Evolutionary conservation across 2,888 invertebrate species (phyloP).

Genomic region (Chymomyza fuscimana): DNA sequence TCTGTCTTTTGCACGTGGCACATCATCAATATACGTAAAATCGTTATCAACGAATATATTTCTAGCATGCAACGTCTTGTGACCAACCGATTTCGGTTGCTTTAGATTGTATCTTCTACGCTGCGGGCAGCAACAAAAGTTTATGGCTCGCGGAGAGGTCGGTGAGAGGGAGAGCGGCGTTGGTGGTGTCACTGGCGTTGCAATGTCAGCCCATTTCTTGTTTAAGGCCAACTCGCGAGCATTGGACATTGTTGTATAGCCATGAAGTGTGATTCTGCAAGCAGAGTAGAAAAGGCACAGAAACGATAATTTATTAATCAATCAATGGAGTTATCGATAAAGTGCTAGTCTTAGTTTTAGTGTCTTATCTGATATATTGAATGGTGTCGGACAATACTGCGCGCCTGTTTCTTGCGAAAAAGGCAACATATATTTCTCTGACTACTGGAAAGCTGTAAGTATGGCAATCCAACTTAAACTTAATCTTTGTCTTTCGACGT

Average conservation of each 20-base stretch:
- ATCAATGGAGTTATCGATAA: neutral
- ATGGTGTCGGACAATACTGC: too few species aligned
- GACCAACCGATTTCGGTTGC: slow-evolving; percentile 59
- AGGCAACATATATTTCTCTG: too few species aligned
- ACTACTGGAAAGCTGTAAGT: too few species aligned
- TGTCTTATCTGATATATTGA: too few species aligned
- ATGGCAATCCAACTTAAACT: too few species aligned
- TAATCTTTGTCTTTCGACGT: too few species aligned
- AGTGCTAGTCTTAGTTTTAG: neutral
- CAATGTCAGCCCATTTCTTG: slow-evolving; percentile 77
- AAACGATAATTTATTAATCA: slow-evolving; percentile 25
- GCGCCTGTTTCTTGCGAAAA: too few species aligned
- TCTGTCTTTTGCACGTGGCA: slow-evolving; percentile 53
- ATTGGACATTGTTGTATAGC: slow-evolving; percentile 77
- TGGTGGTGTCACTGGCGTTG: slow-evolving; percentile 63
- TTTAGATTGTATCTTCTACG: slow-evolving; percentile 75
- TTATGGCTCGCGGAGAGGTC: slow-evolving; percentile 75
- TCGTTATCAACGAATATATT: slow-evolving; percentile 76
- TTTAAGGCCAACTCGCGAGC: slow-evolving; percentile 78
- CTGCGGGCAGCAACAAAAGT: slow-evolving; percentile 75
- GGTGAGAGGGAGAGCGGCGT: slow-evolving; percentile 68
- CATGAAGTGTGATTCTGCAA: slow-evolving; percentile 77
- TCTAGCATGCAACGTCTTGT: slow-evolving; percentile 69
- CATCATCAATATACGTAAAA: slow-evolving; percentile 77
- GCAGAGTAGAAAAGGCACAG: slow-evolving; percentile 19